Base-by-base conservation (phyloP, 2,797 vertebrate genomes). In the Pelodytes ibericus region DNA sequence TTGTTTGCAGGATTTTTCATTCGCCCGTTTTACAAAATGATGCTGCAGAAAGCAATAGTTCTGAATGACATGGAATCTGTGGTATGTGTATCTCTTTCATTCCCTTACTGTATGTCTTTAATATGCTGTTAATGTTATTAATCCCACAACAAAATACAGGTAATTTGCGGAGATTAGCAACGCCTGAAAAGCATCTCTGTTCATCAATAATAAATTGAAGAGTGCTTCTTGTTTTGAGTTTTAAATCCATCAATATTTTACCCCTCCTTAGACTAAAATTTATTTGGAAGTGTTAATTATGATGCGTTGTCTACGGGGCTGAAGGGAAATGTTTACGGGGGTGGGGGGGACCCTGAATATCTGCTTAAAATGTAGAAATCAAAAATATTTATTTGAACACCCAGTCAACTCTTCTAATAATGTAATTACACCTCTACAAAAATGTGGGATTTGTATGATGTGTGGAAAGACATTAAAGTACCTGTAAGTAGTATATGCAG, bases 21-120 rank as follows among this genome's bases (percentile, higher is more conserved):
- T 84, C 93, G 97, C 33, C 97, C 97, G 1, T 98, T 99, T 87
- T 99, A 99, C 88, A 99, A 98, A 91, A 99, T 99, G 97, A 98
- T 97, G 96, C 92, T 99, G 61, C 96, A 98, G 83, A 99, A 99
- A 81, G 86, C 92, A 18, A 99, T 99, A 87, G 94, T 88, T 0
- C 93, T 99, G 71, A 93, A 94, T 78, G 97, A 99, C 79, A 99
- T 99, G 97, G 96, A 98, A 82, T 98, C 97, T 25, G 97, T 99
- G 90, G 97, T 99, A 90, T 81, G 96, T 92, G 15, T 57, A 27
- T 49, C 41, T 41, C 9, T 18, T 30, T 59, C 9, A 25, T 60
- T 25, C n/a, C 9, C 18, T 13, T 60, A 25, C 24, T 74, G 33
- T 13, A 49, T 47, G 27, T 67, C 24, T 16, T 56, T 16, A 8